Percentiles rank a stretch among this genome's conserved stretches.
phyloP scores from a whole-genome alignment of 1,140 invertebrate genomes.

The Ips typographus region DNA sequence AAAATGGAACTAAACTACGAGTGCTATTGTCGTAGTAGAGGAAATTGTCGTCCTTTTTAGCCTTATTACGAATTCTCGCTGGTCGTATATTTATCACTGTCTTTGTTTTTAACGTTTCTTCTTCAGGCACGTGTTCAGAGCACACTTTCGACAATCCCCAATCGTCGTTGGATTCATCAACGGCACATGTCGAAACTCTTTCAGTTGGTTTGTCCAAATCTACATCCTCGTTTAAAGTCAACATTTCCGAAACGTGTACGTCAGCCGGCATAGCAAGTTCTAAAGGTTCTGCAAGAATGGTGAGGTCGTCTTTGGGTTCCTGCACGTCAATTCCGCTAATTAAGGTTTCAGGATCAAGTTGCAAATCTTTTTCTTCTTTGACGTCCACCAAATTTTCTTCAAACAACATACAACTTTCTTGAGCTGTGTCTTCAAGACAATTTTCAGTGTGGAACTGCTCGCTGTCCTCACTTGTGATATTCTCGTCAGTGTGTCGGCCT shows the following conservation, averaged over 20 bases:
- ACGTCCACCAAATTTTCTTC: slow-evolving; percentile 6
- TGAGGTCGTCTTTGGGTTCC: slow-evolving; percentile 13
- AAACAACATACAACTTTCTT: slow-evolving; percentile 5
- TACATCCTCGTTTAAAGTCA: slow-evolving; percentile 3
- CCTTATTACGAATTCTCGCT: slow-evolving; percentile 17
- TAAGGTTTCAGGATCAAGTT: background rate
- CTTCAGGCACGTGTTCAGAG: background rate
- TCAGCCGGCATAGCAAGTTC: slow-evolving; percentile 28
- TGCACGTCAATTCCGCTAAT: slow-evolving; percentile 14
- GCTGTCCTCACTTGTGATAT: slow-evolving; percentile 1
- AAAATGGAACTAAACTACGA: too few species aligned
- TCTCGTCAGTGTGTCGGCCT: slow-evolving; percentile 26
- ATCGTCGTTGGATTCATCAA: slow-evolving; percentile 28
- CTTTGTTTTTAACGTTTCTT: background rate
- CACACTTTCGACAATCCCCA: slow-evolving; percentile 14
- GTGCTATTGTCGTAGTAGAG: slow-evolving; percentile 23
- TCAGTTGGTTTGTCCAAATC: background rate
- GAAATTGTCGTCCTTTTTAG: slow-evolving; percentile 22
- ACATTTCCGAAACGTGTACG: slow-evolving; percentile 11
- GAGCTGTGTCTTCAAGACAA: background rate
- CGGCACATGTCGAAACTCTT: background rate
- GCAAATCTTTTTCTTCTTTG: background rate
- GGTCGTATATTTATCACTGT: slow-evolving; percentile 10
- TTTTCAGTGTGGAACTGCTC: background rate
- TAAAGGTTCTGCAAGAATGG: slow-evolving; percentile 19